A percentile compares a stretch with the other conserved stretches of the same genome.
phyloP scores from a whole-genome alignment of 2,888 invertebrate species.

The Stenodera caucasica region DNA sequence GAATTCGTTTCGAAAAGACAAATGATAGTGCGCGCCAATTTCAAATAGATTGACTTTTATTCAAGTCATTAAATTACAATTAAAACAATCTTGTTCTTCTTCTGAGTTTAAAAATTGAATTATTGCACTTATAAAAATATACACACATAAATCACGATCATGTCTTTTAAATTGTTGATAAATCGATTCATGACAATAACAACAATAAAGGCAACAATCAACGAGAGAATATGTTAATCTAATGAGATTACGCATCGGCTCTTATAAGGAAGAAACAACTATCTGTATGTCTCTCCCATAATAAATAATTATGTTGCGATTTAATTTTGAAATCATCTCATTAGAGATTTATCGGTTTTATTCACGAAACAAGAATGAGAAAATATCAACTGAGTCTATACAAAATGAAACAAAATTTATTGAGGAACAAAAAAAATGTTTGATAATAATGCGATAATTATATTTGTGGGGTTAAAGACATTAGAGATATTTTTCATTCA shows the following conservation, averaged over 20 bases:
- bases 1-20: too few species aligned
- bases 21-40: too few species aligned
- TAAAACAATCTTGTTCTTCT: too few species aligned
- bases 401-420: not conserved
- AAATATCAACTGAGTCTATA: not conserved
- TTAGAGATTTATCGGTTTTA: not conserved
- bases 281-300: not conserved
- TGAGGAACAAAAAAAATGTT: too few species aligned
- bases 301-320: not conserved
- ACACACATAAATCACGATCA: not conserved
- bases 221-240: constrained; percentile 23
- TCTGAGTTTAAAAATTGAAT: too few species aligned
- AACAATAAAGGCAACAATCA: not conserved
- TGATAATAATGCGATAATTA: not conserved
- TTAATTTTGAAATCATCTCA: constrained; percentile 6
- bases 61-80: too few species aligned
- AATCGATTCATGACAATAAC: constrained; percentile 1
- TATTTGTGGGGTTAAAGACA: constrained; percentile 4
- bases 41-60: too few species aligned
- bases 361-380: not conserved
- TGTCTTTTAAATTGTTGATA: constrained; percentile 5
- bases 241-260: constrained; percentile 23
- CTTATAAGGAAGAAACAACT: constrained; percentile 10
- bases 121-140: not conserved
- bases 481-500: constrained; percentile 4